phyloP scores from a whole-genome alignment of 2,113 vertebrate genomes.

The Danionella cerebrum region DNA sequence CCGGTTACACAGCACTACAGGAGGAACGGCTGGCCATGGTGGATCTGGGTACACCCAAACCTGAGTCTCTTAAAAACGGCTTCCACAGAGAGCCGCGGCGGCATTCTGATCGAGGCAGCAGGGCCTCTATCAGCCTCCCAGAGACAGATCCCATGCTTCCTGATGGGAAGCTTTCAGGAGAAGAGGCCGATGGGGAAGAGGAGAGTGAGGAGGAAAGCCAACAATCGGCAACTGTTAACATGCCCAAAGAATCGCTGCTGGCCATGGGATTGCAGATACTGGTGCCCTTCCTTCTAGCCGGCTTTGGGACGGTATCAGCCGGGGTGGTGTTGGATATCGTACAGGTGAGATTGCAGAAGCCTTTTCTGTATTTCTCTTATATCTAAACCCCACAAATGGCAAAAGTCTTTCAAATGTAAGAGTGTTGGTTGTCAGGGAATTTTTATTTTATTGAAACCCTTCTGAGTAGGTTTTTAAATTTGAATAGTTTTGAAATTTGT shows the following conservation, averaged over 20 bases:
- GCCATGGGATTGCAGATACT: conserved; percentile 89
- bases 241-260: conserved; percentile 83
- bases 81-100: conserved; percentile 72
- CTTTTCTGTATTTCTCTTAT: not conserved
- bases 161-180: conserved; percentile 52
- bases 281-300: conserved; percentile 86
- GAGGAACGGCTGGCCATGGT: conserved; percentile 83
- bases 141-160: conserved; percentile 82
- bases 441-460: no score
- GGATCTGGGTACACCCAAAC: conserved; percentile 71
- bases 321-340: conserved; percentile 96
- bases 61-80: conserved; percentile 64
- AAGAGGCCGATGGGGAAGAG: conserved; percentile 46
- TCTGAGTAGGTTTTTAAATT: no score
- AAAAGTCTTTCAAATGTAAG: no score
- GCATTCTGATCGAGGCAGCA: conserved; percentile 69
- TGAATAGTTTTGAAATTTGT: no score
- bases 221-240: conserved; percentile 31
- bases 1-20: conserved; percentile 81
- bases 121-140: conserved; percentile 62
- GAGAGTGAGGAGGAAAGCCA: conserved; percentile 34
- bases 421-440: no score
- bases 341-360: conserved; percentile 68
- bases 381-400: no score
- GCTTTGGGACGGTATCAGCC: conserved; percentile 92